Conservation (phyloP, 2,888 invertebrate genomes). For the Schizaphis graminum region DNA sequence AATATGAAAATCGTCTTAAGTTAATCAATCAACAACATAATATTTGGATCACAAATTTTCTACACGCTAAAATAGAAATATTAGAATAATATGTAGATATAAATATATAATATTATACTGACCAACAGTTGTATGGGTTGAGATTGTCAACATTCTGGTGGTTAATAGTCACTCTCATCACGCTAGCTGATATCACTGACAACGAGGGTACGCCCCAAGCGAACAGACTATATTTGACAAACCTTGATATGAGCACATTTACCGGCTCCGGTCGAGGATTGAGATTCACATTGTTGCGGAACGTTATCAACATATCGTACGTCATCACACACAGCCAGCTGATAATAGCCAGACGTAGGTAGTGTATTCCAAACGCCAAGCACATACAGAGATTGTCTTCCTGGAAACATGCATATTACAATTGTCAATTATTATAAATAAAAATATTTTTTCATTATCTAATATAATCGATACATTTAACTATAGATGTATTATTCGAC, state of each 20-base stretch:
- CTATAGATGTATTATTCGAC: background rate
- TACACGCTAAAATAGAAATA: background rate
- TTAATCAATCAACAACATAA: too few relatives aligned
- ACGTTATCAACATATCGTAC: conserved; percentile 75
- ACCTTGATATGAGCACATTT: conserved; percentile 72
- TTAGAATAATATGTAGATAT: background rate
- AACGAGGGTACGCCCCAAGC: conserved; percentile 78
- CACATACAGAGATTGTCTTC: conserved; percentile 76
- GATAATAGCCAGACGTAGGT: conserved; percentile 77
- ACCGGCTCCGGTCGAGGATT: conserved; percentile 71
- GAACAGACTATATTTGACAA: conserved; percentile 75
- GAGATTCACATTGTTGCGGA: conserved; percentile 72
- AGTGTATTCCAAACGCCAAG: conserved; percentile 77
- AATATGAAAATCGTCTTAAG: too few relatives aligned
- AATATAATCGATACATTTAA: background rate
- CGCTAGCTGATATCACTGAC: conserved; percentile 73
- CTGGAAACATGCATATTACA: conserved; percentile 71
- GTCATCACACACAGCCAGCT: conserved; percentile 80
- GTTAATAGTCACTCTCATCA: conserved; percentile 73
- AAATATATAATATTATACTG: conserved; percentile 21
- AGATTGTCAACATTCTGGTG: conserved; percentile 73
- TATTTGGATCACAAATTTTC: too few relatives aligned
- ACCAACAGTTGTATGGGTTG: conserved; percentile 75
- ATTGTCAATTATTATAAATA: background rate
- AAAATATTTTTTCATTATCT: background rate